Evolutionary conservation across 2,888 invertebrate species (phyloP), one percentile per base, ranked within the genome.

Genomic region (Uloborus plumipes): DNA sequence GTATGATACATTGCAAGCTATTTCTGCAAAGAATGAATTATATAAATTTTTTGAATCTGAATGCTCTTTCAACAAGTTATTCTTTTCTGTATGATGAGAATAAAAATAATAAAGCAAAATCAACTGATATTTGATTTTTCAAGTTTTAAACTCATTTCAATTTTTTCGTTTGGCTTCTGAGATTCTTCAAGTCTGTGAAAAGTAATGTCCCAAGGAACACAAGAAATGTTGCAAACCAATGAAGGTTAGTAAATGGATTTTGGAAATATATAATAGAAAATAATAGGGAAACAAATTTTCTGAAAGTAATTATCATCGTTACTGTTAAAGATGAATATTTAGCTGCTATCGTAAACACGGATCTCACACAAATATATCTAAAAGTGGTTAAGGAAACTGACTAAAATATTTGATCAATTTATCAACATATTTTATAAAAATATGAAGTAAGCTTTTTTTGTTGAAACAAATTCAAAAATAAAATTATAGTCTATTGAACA

Each of bases 271-370:
- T 87, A 86, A 99, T 97, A 0, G 98, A 99, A 88, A 99, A 94
- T n/a, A 99, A 89, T 53, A 99, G 91, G 0, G 98, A 98, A 50
- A 96, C 92, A 88, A 99, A 99, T 90, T 99, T 99, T 69, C 99
- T 91, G 74, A 99, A 90, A 0, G 99, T 99, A 49, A 99, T 94
- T 0, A 99, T 96, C 86, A 99, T 91, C 0, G 98, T 99, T 1
- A 99, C 98, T 0, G 97, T 96, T 62, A 99, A 89, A 0, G 98
- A 97, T 0, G 95, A 92, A 88, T 97, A 97, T 89, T 97, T 97
- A 0, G 98, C 95, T 0, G 98, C 98, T 87, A 99, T 90, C 49
- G 94, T 93, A 88, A 97, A 99, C 1, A 99, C 99, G 13, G 96
- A 95, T 88, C 95, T 94, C 84, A 99, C 98, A 89, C 99, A 99